phyloP scores from a whole-genome alignment of 2,797 vertebrate species.

The Momotus momota region DNA sequence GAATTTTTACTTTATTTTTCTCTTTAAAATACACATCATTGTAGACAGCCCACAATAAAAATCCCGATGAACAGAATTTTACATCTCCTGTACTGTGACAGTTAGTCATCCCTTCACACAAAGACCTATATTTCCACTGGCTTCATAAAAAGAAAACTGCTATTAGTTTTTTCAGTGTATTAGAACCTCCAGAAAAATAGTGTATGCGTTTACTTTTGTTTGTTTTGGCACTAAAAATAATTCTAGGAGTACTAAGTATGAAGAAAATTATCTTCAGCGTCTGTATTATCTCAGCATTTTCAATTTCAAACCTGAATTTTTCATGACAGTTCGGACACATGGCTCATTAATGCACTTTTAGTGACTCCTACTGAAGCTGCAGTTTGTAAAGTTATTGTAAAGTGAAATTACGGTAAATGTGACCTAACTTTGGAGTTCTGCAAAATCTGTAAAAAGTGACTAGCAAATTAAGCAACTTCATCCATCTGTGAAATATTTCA shows the following conservation, averaged over 20 bases:
- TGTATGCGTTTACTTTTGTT: background rate
- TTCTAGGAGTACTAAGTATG: background rate
- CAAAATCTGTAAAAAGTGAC: slow-evolving; percentile 41
- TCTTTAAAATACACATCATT: background rate
- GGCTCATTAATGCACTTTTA: background rate
- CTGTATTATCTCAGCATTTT: background rate
- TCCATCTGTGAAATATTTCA: slow-evolving; percentile 79
- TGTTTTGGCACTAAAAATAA: background rate
- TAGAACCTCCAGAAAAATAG: background rate
- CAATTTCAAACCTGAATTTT: background rate
- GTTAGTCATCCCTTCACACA: background rate
- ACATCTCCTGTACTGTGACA: rapidly evolving
- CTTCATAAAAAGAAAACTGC: background rate
- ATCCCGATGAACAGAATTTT: background rate
- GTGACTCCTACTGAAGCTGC: background rate
- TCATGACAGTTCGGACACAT: background rate
- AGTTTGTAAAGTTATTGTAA: slow-evolving; percentile 8
- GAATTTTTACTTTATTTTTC: background rate
- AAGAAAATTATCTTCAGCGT: background rate
- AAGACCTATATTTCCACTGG: background rate
- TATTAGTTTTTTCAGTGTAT: background rate
- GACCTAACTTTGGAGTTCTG: slow-evolving; percentile 51
- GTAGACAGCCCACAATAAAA: background rate
- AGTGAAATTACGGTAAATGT: slow-evolving; percentile 26
- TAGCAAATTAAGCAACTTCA: slow-evolving; percentile 67